These are phyloP conservation scores for Lophius americanus DNA, from an alignment of 2,797 vertebrate species.

Conservation along the genomic window DNA sequence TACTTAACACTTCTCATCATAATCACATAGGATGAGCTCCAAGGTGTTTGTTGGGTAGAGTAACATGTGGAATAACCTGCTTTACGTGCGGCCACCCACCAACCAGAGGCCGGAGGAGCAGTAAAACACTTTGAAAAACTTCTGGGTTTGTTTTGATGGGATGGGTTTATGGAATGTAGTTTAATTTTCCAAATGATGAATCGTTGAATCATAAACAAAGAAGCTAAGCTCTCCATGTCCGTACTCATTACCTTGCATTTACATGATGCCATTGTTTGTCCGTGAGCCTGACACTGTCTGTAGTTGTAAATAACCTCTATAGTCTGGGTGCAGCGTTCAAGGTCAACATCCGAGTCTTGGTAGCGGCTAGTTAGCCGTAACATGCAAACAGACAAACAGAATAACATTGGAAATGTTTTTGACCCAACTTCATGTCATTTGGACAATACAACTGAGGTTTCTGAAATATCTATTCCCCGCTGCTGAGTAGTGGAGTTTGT, in stretches of 20 bases:
- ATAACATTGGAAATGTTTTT: neutral
- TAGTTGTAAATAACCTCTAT: conserved; percentile 8
- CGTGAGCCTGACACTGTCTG: conserved; percentile 18
- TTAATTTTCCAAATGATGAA: conserved; percentile 17
- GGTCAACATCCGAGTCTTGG: conserved; percentile 20
- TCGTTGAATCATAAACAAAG: conserved; percentile 9
- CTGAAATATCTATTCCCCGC: conserved; percentile 6
- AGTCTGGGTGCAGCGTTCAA: neutral
- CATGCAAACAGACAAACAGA: neutral
- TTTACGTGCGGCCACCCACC: no score
- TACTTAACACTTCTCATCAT: no score
- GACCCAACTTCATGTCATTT: conserved; percentile 1
- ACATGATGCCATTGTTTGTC: conserved; percentile 16
- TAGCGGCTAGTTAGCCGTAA: no score
- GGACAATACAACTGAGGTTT: neutral
- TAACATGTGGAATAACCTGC: no score
- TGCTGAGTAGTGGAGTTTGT: neutral
- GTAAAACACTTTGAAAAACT: neutral
- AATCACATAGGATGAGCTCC: no score
- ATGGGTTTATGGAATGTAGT: conserved; percentile 24
- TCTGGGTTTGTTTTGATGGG: conserved; percentile 6
- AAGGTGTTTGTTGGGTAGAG: no score
- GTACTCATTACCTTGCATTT: conserved; percentile 25
- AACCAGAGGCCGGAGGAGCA: no score
- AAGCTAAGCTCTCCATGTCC: conserved; percentile 6